These are phyloP conservation scores for Diaprepes abbreviatus DNA, from an alignment of 2,888 invertebrate species.

Conservation along the genomic window DNA sequence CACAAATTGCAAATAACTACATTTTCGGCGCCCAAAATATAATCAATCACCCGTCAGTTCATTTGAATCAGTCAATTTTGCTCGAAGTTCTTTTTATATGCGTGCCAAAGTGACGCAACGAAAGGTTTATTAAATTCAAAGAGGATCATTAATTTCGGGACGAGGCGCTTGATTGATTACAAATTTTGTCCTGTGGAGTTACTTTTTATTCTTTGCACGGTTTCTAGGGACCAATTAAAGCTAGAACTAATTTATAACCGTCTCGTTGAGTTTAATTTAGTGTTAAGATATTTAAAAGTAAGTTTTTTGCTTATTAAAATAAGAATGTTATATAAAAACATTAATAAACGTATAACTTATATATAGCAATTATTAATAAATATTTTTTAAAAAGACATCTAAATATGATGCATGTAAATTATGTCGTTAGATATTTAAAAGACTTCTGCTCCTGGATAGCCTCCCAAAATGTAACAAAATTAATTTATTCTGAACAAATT, in stretches of 20 bases:
- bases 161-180: conserved; percentile 43
- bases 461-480: too few relatives aligned
- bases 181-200: conserved; percentile 42
- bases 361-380: too few relatives aligned
- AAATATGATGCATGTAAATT: too few relatives aligned
- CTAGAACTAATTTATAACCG: conserved; percentile 29
- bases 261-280: conserved; percentile 6
- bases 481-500: too few relatives aligned
- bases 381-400: too few relatives aligned
- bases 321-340: background rate
- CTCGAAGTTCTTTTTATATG: conserved; percentile 48
- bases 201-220: conserved; percentile 34
- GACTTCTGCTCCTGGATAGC: too few relatives aligned
- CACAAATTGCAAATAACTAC: conserved; percentile 1
- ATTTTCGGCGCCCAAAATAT: conserved; percentile 21
- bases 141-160: conserved; percentile 49
- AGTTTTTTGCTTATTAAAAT: background rate
- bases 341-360: too few relatives aligned
- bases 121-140: conserved; percentile 51
- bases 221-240: conserved; percentile 33
- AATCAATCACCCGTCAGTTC: conserved; percentile 43
- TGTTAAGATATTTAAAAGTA: background rate
- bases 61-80: conserved; percentile 48
- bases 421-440: too few relatives aligned
- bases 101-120: conserved; percentile 49